Conservation (phyloP, 1,140 invertebrate genomes). For the Anoplophora glabripennis region DNA sequence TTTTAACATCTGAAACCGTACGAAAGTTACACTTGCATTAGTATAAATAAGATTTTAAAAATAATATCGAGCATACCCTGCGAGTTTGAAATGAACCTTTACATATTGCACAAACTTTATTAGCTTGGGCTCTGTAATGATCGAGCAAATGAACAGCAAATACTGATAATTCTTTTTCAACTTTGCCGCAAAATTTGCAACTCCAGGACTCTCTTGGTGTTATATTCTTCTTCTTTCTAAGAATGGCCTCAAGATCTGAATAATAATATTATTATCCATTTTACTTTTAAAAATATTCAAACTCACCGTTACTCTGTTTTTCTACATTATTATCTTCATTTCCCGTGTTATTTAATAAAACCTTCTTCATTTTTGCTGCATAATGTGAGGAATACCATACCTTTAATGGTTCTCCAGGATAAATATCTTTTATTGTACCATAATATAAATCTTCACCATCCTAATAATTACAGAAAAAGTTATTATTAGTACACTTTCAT, state of each 20-base stretch:
- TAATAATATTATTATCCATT: neutral
- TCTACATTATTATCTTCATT: neutral
- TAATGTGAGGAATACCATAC: conserved; percentile 61
- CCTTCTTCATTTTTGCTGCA: conserved; percentile 49
- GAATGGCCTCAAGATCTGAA: conserved; percentile 35
- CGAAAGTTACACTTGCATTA: neutral
- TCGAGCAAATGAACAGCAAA: conserved; percentile 45
- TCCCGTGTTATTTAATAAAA: conserved; percentile 23
- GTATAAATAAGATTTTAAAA: neutral
- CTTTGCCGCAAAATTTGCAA: conserved; percentile 47
- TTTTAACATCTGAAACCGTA: neutral
- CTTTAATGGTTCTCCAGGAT: conserved; percentile 55
- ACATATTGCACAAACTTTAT: conserved; percentile 40
- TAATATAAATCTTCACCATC: conserved; percentile 59
- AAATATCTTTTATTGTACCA: conserved; percentile 56
- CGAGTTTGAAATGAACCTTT: conserved; percentile 32
- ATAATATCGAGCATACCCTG: conserved; percentile 30
- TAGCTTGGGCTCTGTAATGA: conserved; percentile 40
- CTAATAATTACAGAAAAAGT: conserved; percentile 39
- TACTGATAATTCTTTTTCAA: conserved; percentile 38
- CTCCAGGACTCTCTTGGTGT: conserved; percentile 41
- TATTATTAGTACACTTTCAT: neutral
- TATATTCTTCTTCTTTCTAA: conserved; percentile 44
- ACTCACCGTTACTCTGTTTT: neutral
- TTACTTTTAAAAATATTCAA: neutral